Evolutionary conservation across 2,888 invertebrate species (phyloP), one percentile per base, ranked within the genome.

Genomic region (Cyrtodaria siliqua): DNA sequence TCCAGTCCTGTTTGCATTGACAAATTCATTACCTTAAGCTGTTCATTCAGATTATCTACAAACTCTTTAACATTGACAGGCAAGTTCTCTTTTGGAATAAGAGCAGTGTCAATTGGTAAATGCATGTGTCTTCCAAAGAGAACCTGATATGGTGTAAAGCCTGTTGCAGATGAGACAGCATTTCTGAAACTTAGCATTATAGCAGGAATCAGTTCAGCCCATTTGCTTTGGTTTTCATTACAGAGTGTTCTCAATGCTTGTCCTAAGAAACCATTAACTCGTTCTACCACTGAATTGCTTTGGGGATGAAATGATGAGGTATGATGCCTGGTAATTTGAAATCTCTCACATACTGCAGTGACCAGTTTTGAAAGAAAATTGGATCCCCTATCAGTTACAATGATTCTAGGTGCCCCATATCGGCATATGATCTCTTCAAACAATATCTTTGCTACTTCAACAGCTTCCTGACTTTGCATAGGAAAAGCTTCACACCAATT

Each of bases 251-350:
- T 3, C 8, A 83, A 24, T 38, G 80, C 44, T 69, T 83, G 77
- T 16, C 60, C 69, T 3, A 80, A 56, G 6, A 62, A 69, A 24
- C 55, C 49, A 66, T 83, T 83, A 3, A 66, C 60, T 14, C 71
- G 27, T 60, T 78, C 83, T 40, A 68, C 68, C 2, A 57, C 42
- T 16, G 67, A 55, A 40, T 80, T 82, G 2, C 75, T 69, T 66
- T 75, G 79, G 0, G 84, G 79, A 18, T 84, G 77, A 33, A 78
- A 82, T 23, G 71, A 60, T 24, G 76, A 79, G 3, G 84, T 84
- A 20, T 52, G 47, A 42, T 79, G 73, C 3, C 74, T 59, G 3
- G 66, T 80, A 0, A 82, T 64, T 27, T 82, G 67, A 29, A 82
- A 82, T 3, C 75, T 40, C 59, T 81, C 84, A 72, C 82, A 83